Evolutionary conservation across 2,113 vertebrate genomes (phyloP).

Genomic region (Zosterops borbonicus): DNA sequence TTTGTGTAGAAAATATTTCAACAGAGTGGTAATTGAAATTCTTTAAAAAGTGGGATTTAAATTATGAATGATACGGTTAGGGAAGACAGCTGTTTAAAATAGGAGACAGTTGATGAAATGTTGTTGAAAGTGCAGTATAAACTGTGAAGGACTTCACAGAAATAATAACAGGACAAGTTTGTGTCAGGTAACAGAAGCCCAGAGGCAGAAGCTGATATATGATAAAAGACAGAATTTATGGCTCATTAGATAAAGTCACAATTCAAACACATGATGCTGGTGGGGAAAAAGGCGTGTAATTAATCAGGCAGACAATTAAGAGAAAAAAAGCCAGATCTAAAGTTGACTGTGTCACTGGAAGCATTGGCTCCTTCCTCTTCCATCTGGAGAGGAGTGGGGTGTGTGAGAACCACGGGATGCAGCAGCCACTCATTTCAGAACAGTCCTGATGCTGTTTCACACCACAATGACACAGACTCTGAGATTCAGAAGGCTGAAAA

Average conservation of each 20-base stretch:
- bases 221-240: slow-evolving; percentile 39
- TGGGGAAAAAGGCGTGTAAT: background rate
- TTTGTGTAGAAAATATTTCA: background rate
- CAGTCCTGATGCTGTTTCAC: background rate
- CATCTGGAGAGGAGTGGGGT: background rate
- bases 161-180: background rate
- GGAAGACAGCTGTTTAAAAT: background rate
- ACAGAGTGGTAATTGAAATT: background rate
- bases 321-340: background rate
- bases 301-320: slow-evolving; percentile 33
- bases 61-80: background rate
- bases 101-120: background rate
- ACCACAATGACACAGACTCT: too few relatives aligned
- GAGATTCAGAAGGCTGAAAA: too few relatives aligned
- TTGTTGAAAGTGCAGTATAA: background rate
- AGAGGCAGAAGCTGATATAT: slow-evolving; percentile 19
- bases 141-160: background rate
- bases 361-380: background rate
- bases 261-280: background rate
- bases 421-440: fast-evolving
- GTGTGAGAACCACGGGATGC: fast-evolving
- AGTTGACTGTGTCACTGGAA: background rate
- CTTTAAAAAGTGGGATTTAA: background rate
- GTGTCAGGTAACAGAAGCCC: slow-evolving; percentile 14
- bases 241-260: slow-evolving; percentile 50